Conservation (phyloP, 1,140 invertebrate species). For the Thaumetopoea pityocampa region DNA sequence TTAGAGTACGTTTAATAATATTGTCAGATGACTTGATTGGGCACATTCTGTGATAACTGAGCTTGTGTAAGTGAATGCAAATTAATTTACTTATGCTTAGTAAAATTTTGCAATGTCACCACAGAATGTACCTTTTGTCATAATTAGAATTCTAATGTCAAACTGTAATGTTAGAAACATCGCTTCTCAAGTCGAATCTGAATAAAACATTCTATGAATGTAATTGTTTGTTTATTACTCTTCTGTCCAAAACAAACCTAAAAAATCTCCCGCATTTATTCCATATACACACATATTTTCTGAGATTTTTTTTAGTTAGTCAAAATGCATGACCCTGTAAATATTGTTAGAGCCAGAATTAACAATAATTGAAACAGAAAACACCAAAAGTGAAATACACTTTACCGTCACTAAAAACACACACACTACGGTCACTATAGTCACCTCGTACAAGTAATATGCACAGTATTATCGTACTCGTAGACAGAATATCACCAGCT, state of each 20-base stretch:
- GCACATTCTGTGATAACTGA: conserved; percentile 27
- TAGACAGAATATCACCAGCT: no score
- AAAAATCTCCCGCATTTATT: no score
- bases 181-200: conserved; percentile 55
- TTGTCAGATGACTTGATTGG: conserved; percentile 26
- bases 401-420: no score
- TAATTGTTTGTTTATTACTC: conserved; percentile 18
- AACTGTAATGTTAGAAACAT: conserved; percentile 51
- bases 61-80: not conserved
- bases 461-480: no score
- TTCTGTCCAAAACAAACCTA: not conserved
- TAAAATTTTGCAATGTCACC: not conserved
- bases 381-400: no score
- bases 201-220: conserved; percentile 74
- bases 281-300: no score
- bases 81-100: not conserved
- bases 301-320: no score
- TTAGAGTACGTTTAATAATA: conserved; percentile 24
- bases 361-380: no score
- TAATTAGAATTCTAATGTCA: conserved; percentile 27
- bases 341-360: no score
- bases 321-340: no score
- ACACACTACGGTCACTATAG: no score
- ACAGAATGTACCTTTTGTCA: conserved; percentile 29
- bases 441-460: no score